These are phyloP conservation scores for Baryphthengus martii DNA, from an alignment of 2,113 vertebrate species.

Conservation along the genomic window DNA sequence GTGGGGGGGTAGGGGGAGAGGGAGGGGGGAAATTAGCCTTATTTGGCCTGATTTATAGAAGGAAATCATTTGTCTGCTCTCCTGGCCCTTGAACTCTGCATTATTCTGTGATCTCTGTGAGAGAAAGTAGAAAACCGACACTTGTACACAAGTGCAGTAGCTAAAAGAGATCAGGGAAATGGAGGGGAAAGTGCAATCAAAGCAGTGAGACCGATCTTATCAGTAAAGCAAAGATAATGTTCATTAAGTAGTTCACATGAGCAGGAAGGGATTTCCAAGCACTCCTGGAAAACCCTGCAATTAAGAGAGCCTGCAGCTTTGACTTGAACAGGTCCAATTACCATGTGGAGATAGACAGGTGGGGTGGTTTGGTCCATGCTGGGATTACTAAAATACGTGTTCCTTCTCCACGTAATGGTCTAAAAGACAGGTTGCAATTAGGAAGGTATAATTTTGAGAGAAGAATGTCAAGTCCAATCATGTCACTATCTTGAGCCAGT, in stretches of 20 bases:
- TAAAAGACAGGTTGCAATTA: not conserved
- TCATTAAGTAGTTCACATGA: not conserved
- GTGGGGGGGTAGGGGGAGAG: no score
- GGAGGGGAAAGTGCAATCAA: not conserved
- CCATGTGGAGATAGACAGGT: not conserved
- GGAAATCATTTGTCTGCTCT: not conserved
- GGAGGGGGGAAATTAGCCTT: not conserved
- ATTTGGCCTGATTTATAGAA: not conserved
- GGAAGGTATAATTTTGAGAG: not conserved
- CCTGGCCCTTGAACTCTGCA: not conserved
- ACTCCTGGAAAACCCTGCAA: not conserved
- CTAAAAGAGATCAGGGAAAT: not conserved
- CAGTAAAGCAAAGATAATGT: not conserved
- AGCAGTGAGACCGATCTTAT: not conserved
- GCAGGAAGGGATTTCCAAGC: not conserved
- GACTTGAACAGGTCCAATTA: not conserved
- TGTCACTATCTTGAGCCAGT: not conserved
- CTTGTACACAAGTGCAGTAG: not conserved
- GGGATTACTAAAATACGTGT: not conserved
- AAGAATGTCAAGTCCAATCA: not conserved
- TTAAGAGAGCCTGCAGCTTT: not conserved
- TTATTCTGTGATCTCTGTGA: not conserved
- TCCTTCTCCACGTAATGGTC: not conserved
- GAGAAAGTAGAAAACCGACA: not conserved
- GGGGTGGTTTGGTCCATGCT: not conserved